Evolutionary conservation across 1,140 invertebrate genomes (phyloP), one percentile per base, ranked within the genome.

Genomic region (Gonioctena quinquepunctata): DNA sequence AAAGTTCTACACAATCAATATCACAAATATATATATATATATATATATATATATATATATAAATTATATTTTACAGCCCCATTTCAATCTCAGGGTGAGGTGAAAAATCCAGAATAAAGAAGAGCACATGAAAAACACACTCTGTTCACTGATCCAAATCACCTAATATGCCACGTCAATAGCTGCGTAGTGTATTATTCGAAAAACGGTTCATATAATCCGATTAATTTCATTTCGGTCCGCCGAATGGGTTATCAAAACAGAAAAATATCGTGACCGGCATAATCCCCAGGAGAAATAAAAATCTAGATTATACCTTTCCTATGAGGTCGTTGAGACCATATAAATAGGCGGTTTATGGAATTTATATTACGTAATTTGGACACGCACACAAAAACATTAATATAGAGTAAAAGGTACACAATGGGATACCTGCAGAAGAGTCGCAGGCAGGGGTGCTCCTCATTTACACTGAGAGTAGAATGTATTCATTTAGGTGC

Each of bases 401-500:
- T 13, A 42, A 42, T 42, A 42, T 13, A 42, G 3, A 13, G 33
- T 42, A 2, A 3, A 42, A 4, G 16, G 16, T n/a, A n/a, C 8
- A 42, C 33, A 42, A 42, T 42, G 33, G 33, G 33, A 42, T 42
- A n/a, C 33, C 33, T 42, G 13, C 11, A 42, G 33, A 42, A 13
- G 33, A n/a, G 11, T 42, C 33, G 1, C 33, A n/a, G 33, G 7
- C 16, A 42, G 33, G 33, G 33, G 13, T 42, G 33, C 13, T 13
- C 13, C 33, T 42, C 33, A 42, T 13, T 42, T 42, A 11, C 11
- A 4, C 33, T 13, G 33, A n/a, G 7, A 18, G 42, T 42, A 42
- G 22, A 22, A 49, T 21, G 22, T 63, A 42, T 48, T 42, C 42
- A 63, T 49, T 63, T 61, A 61, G 23, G 8, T 61, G 27, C 59